Percentiles rank a stretch among this genome's conserved stretches.
phyloP scores from a whole-genome alignment of 2,113 vertebrate species.

The Varanus salvator region DNA sequence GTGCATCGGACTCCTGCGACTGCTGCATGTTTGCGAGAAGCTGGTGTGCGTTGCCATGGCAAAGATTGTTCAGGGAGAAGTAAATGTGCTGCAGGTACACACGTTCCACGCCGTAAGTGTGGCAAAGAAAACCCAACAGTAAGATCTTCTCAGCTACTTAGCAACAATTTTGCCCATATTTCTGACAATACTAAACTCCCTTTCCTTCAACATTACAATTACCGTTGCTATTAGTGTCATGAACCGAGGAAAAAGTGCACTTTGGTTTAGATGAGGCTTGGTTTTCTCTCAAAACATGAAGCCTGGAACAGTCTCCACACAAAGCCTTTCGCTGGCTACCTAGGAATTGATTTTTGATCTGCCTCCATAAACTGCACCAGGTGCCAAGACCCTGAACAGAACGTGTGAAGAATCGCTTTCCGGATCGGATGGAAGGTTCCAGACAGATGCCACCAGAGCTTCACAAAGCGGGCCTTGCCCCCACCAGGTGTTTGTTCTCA shows the following conservation, averaged over 20 bases:
- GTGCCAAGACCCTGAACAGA: not conserved
- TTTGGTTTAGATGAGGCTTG: conserved; percentile 55
- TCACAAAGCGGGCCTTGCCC: not conserved
- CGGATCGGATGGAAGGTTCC: too few relatives aligned
- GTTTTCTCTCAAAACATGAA: conserved; percentile 57
- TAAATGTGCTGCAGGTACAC: conserved; percentile 39
- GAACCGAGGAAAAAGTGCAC: conserved; percentile 54
- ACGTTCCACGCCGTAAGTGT: conserved; percentile 46
- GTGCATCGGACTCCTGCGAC: not conserved
- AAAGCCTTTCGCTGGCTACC: conserved; percentile 7
- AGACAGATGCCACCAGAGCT: not conserved
- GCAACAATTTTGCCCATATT: conserved; percentile 59
- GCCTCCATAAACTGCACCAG: not conserved
- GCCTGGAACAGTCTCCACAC: conserved; percentile 34
- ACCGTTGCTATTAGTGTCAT: conserved; percentile 68
- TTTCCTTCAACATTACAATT: conserved; percentile 57
- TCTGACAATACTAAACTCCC: conserved; percentile 49
- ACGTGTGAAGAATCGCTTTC: not conserved
- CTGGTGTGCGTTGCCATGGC: conserved; percentile 53
- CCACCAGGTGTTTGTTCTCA: not conserved
- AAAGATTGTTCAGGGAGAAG: conserved; percentile 48
- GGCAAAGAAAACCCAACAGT: conserved; percentile 34
- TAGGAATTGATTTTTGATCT: conserved; percentile 11
- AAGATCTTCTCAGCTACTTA: conserved; percentile 55
- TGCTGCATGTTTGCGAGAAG: not conserved